Evolutionary conservation across 2,888 invertebrate genomes (phyloP).

Genomic region (Bedellia somnulentella): DNA sequence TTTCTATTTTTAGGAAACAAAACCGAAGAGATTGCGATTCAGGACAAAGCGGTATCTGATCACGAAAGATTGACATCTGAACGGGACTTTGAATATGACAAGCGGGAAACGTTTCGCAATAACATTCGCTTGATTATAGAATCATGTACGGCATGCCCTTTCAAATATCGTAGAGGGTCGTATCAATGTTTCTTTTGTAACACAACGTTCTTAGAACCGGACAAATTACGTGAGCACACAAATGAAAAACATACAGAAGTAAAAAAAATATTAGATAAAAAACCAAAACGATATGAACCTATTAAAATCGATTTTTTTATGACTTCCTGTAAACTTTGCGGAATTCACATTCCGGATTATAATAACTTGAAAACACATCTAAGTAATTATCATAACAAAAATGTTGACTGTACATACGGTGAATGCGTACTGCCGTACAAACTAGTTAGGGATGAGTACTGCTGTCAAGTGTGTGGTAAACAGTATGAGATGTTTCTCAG

Average conservation of each 20-base stretch:
- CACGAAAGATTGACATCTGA: too few relatives aligned
- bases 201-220: slow-evolving; percentile 37
- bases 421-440: slow-evolving; percentile 46
- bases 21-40: neutral
- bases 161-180: slow-evolving; percentile 44
- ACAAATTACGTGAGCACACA: slow-evolving; percentile 38
- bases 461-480: slow-evolving; percentile 43
- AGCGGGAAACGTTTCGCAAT: slow-evolving; percentile 11
- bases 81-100: too few relatives aligned
- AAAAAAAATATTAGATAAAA: slow-evolving; percentile 19
- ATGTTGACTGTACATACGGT: slow-evolving; percentile 30
- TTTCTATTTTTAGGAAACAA: neutral
- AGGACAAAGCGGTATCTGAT: slow-evolving; percentile 23
- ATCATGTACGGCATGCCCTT: slow-evolving; percentile 48
- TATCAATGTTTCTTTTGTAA: slow-evolving; percentile 47
- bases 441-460: slow-evolving; percentile 34
- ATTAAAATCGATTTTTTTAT: slow-evolving; percentile 42
- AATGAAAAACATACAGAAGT: slow-evolving; percentile 24
- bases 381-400: slow-evolving; percentile 24
- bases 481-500: slow-evolving; percentile 45
- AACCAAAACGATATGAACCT: slow-evolving; percentile 43
- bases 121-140: slow-evolving; percentile 41
- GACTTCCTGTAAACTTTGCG: slow-evolving; percentile 33
- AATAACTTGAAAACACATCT: slow-evolving; percentile 30
- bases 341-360: slow-evolving; percentile 24